Base-by-base conservation (phyloP, 2,888 invertebrate genomes). In the Drosophila antonietae region DNA sequence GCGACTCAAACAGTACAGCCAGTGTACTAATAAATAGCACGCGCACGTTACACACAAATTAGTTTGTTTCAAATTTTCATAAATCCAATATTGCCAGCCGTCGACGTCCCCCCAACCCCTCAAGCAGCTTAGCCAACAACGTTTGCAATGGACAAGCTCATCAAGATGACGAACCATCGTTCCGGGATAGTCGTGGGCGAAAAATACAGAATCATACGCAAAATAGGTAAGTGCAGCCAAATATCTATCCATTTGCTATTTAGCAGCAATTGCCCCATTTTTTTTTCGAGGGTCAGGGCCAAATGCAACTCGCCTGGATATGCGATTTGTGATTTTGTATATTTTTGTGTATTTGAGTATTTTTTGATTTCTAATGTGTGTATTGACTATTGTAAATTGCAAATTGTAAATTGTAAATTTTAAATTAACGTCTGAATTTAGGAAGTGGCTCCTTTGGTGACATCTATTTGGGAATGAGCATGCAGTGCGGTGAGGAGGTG, bases 401-500 rank as follows among this genome's bases (percentile, higher is more conserved):
- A 20, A 20, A 44, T 44, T 12, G 10, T 1, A 3, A 58, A 33
- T 43, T 43, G n/a, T 12, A 1, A 23, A 53, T 41, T n/a, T 7
- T 8, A 41, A 41, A 8, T 41, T 41, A n/a, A 58, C 20, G 51
- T 41, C 9, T 44, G 9, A 31, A 49, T 20, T 44, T 39, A 93
- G 92, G 92, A 23, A 98, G 98, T 94, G 99, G 99, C 88, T 99
- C 99, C 83, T 99, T 99, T 93, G 99, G 99, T 92, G 99, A 99
- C 94, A 99, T 99, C 93, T 99, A 98, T 94, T 94, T 99, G 93
- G 99, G 97, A 84, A 96, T 97, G 94, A 97, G 97, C 94, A 95
- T 96, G 93, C 95, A 95, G 92, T 97, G 96, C 94, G 97, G 97
- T 93, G 97, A 97, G 95, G 99, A 99, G 95, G 99, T 99, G 88